A percentile compares a stretch with the other conserved stretches of the same genome.
phyloP scores from a whole-genome alignment of 2,113 vertebrate genomes.

The Halcyon malimbica region DNA sequence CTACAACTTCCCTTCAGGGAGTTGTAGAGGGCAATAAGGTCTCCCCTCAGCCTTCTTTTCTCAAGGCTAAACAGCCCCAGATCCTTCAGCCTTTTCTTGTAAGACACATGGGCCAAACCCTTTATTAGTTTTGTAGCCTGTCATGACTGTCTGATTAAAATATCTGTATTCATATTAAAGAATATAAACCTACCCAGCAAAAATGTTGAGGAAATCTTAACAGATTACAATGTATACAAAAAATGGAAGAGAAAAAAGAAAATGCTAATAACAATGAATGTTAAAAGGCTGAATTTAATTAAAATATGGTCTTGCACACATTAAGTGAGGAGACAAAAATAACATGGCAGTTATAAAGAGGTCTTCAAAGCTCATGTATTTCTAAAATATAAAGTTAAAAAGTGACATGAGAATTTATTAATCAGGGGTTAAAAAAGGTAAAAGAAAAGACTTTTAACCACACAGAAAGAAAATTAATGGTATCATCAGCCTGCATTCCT shows the following conservation, averaged over 20 bases:
- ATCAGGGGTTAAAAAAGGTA: background rate
- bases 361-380: background rate
- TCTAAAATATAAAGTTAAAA: background rate
- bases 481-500: background rate
- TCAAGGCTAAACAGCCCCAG: too few species aligned
- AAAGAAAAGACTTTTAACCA: background rate
- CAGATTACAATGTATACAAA: background rate
- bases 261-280: background rate
- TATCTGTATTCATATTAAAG: background rate
- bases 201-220: background rate
- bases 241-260: background rate
- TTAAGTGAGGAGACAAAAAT: background rate
- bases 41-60: too few species aligned
- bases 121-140: too few species aligned
- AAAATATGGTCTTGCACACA: background rate
- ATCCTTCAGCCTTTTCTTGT: too few species aligned
- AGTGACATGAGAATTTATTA: background rate
- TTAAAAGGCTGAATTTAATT: background rate
- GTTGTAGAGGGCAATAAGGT: too few species aligned
- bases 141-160: background rate
- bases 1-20: too few species aligned
- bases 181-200: background rate
- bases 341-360: background rate
- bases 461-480: background rate
- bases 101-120: too few species aligned